phyloP scores from a whole-genome alignment of 2,797 vertebrate genomes.

The Decapterus maruadsi region DNA sequence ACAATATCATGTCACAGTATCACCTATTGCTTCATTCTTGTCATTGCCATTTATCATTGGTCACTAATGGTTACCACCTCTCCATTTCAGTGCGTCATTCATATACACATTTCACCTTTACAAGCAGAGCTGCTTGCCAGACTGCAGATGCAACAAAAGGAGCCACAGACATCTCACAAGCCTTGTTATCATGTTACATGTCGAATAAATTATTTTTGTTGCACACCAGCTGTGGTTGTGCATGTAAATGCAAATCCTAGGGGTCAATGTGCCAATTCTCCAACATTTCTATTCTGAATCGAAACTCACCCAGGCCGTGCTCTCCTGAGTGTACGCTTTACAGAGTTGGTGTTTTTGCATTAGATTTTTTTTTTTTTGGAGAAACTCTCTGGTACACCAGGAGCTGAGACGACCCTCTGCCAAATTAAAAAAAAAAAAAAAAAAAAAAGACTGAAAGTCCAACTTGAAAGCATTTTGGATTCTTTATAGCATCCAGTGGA shows the following conservation, averaged over 20 bases:
- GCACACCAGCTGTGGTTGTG: conserved; percentile 74
- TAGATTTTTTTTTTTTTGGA: conserved; percentile 42
- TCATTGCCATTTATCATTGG: not conserved
- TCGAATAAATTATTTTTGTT: conserved; percentile 71
- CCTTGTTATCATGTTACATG: conserved; percentile 70
- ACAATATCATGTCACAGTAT: no score
- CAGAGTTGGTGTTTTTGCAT: conserved; percentile 63
- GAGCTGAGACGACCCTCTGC: conserved; percentile 43
- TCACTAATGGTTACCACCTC: conserved; percentile 34
- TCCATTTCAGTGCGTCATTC: conserved; percentile 49
- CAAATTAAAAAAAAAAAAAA: conserved; percentile 44
- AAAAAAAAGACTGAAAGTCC: conserved; percentile 44
- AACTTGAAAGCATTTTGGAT: conserved; percentile 58
- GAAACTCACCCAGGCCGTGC: conserved; percentile 53
- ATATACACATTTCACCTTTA: conserved; percentile 50
- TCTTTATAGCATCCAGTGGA: conserved; percentile 37
- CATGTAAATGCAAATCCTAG: conserved; percentile 75
- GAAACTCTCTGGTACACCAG: conserved; percentile 47
- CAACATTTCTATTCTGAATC: conserved; percentile 70
- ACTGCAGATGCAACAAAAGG: conserved; percentile 55
- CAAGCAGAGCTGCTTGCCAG: conserved; percentile 39
- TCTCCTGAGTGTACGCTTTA: conserved; percentile 51
- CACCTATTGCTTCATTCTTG: not conserved
- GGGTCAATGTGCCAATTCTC: conserved; percentile 64
- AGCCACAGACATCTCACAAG: conserved; percentile 55